Evolutionary conservation across 2,888 invertebrate species (phyloP), one percentile per base, ranked within the genome.

Genomic region (Agonopterix arenella): DNA sequence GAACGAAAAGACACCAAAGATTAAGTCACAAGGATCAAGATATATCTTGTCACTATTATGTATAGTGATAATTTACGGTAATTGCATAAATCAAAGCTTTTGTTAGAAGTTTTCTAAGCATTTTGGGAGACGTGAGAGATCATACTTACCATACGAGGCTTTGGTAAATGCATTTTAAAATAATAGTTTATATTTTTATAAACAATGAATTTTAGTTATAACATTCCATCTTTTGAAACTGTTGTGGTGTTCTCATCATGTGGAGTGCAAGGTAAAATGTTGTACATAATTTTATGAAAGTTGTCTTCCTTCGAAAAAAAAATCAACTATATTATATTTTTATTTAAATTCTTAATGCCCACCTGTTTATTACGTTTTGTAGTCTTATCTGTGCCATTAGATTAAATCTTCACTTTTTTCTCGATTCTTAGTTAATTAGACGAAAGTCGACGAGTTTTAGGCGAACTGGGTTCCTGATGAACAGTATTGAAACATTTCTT

Each of bases 301-400:
- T 66, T 54, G 76, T 80, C 79, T 77, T 82, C 79, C 79, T 73
- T 61, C 58, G n/a, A n/a, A 53, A 64, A 66, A 67, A 61, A 55
- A 59, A 63, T 61, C 50, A 60, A 57, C 54, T 11, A 40, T 40
- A 55, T 54, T 60, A 57, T 59, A 61, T 60, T 60, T 62, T 62
- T 62, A 28, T 56, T 54, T 57, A 55, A 56, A 56, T 54, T 61
- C 59, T 61, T 59, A 53, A 65, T 66, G 53, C 83, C 83, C 82
- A 81, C 82, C 83, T 75, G 58, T 62, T 60, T 58, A 56, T 59
- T 54, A 28, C 60, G 16, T 63, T 54, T 68, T 66, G 54, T 62
- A 66, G 59, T 69, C 66, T 28, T 62, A 51, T 59, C 60, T 71
- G 82, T 82, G 81, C 81, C 80, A 82, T 81, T 71, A 56, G 51